Evolutionary conservation across 37 sponge, comb jelly and placozoan genomes (phyloP).

Genomic region (Ephydatia muelleri): DNA sequence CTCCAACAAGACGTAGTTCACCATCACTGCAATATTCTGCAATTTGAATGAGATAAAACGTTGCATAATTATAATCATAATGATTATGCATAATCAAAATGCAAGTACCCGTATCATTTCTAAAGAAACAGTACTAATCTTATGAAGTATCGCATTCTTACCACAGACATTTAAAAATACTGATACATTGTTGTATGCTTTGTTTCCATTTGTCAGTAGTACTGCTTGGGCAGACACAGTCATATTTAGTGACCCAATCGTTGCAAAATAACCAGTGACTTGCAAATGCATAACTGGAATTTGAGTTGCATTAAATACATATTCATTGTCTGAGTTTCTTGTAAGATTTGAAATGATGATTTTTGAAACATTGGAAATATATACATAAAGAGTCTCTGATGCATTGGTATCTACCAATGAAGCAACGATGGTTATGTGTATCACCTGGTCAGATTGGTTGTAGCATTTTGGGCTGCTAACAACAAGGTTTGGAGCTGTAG

Average conservation of each 20-base stretch:
- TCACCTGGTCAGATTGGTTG: not conserved
- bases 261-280: not conserved
- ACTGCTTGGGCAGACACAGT: not conserved
- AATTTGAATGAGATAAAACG: not conserved
- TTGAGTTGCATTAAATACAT: not conserved
- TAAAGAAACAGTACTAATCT: no score
- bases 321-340: not conserved
- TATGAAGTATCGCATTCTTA: not conserved
- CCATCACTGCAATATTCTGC: constrained; percentile 34
- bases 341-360: not conserved
- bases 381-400: not conserved
- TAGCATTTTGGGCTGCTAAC: not conserved
- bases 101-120: no score
- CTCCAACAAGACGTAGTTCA: constrained; percentile 35
- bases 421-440: not conserved
- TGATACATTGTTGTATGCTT: not conserved
- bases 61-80: not conserved
- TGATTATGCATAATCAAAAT: not conserved
- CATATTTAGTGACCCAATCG: not conserved
- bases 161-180: not conserved
- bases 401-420: not conserved
- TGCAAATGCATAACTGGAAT: not conserved
- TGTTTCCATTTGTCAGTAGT: not conserved
- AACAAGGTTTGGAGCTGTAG: not conserved
- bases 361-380: not conserved